A percentile compares a stretch with the other conserved stretches of the same genome.
Evolutionary conservation across 2,888 invertebrate genomes (phyloP).

Genomic region (Lordiphosa andalusiaca): DNA sequence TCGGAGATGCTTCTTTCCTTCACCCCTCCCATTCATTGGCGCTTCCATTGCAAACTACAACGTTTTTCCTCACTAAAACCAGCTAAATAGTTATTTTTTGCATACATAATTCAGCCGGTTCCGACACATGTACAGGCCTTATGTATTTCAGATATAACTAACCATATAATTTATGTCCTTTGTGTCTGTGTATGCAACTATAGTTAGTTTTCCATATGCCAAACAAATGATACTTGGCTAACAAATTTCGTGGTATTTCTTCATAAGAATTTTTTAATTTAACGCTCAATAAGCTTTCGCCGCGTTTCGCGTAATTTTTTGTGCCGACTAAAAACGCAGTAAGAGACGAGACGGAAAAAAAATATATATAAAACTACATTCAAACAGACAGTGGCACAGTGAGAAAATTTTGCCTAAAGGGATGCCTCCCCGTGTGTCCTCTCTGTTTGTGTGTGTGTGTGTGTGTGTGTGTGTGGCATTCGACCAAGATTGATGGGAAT

Average conservation of each 20-base stretch:
- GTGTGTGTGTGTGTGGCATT: conserved; percentile 18
- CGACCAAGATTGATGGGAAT: conserved; percentile 52
- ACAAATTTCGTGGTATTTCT: conserved; percentile 12
- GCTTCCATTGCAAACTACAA: too few relatives aligned
- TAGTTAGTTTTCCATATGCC: conserved; percentile 22
- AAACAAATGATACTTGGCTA: background rate
- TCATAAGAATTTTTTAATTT: conserved; percentile 74
- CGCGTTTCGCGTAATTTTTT: conserved; percentile 39
- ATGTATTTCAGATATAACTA: too few relatives aligned
- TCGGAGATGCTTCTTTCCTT: too few relatives aligned
- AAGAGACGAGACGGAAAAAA: conserved; percentile 5
- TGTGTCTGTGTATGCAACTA: too few relatives aligned
- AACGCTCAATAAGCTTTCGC: conserved; percentile 73
- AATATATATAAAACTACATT: background rate
- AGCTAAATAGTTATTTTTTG: too few relatives aligned
- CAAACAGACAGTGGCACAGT: conserved; percentile 8
- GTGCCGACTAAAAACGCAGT: conserved; percentile 24
- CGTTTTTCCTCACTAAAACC: too few relatives aligned
- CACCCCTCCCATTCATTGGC: too few relatives aligned
- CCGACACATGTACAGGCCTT: too few relatives aligned
- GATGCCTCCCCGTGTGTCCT: conserved; percentile 2
- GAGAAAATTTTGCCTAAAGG: background rate
- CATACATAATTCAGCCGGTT: too few relatives aligned
- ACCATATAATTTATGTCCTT: too few relatives aligned
- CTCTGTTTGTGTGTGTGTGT: conserved; percentile 2